phyloP scores from a whole-genome alignment of 2,888 invertebrate genomes.

The Trilocha varians region DNA sequence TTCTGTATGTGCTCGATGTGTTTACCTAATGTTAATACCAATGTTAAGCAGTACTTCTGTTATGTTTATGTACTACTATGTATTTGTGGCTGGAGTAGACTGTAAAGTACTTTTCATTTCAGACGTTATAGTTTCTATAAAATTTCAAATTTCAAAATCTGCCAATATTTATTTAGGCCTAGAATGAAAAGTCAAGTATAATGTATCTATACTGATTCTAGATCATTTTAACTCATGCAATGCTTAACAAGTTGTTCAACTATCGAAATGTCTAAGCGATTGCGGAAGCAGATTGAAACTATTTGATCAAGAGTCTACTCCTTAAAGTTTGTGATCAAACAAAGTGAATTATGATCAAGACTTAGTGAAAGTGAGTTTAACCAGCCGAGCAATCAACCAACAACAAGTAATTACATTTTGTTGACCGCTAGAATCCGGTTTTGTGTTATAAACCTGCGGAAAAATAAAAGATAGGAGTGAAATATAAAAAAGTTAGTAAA shows the following conservation, averaged over 20 bases:
- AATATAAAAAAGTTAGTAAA: slow-evolving; percentile 35
- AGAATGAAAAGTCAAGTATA: slow-evolving; percentile 50
- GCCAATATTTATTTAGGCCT: slow-evolving; percentile 50
- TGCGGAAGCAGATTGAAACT: slow-evolving; percentile 51
- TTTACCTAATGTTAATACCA: slow-evolving; percentile 26
- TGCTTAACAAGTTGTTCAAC: slow-evolving; percentile 28
- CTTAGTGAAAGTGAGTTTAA: slow-evolving; percentile 65
- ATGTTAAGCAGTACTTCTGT: slow-evolving; percentile 25
- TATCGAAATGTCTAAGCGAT: slow-evolving; percentile 47
- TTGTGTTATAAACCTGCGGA: slow-evolving; percentile 74
- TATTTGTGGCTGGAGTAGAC: slow-evolving; percentile 38
- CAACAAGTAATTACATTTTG: slow-evolving; percentile 70
- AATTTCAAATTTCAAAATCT: slow-evolving; percentile 10
- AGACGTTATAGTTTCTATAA: slow-evolving; percentile 26
- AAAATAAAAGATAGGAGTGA: slow-evolving; percentile 68
- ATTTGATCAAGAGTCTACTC: slow-evolving; percentile 50
- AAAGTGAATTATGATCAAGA: slow-evolving; percentile 63
- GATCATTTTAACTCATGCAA: slow-evolving; percentile 39
- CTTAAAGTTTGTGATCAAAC: slow-evolving; percentile 54
- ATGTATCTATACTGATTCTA: slow-evolving; percentile 5
- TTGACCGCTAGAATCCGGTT: slow-evolving; percentile 73
- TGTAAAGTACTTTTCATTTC: slow-evolving; percentile 52
- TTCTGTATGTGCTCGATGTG: slow-evolving; percentile 39
- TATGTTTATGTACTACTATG: slow-evolving; percentile 17
- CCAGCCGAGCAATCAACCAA: slow-evolving; percentile 63